These are phyloP conservation scores for Mycetomoellerius zeteki DNA, from an alignment of 1,140 invertebrate species.

Conservation along the genomic window DNA sequence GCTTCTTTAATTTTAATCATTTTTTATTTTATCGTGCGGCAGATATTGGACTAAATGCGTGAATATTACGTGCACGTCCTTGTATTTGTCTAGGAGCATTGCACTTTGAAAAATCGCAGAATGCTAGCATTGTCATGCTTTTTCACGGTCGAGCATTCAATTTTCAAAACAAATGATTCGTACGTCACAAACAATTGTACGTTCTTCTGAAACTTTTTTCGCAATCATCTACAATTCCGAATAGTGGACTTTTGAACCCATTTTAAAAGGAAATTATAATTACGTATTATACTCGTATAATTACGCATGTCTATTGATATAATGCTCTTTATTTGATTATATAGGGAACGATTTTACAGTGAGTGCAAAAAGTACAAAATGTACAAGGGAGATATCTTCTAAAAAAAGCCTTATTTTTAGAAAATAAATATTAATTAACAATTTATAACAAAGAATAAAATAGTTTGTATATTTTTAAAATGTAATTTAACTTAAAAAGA, in stretches of 20 bases:
- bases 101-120: background rate
- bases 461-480: too few species aligned
- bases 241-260: background rate
- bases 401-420: too few species aligned
- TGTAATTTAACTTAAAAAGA: too few species aligned
- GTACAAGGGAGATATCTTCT: too few species aligned
- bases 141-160: background rate
- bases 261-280: background rate
- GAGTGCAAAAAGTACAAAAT: too few species aligned
- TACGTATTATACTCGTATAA: too few species aligned
- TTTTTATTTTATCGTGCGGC: background rate
- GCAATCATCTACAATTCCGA: background rate
- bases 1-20: background rate
- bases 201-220: constrained; percentile 1
- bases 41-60: background rate
- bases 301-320: background rate
- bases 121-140: background rate
- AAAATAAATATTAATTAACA: too few species aligned
- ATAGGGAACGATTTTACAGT: background rate
- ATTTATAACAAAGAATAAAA: too few species aligned
- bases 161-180: constrained; percentile 14
- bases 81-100: background rate
- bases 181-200: background rate
- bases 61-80: background rate
- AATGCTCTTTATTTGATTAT: background rate